Conservation (phyloP, 2,113 vertebrate species). For the Kryptolebias marmoratus region DNA sequence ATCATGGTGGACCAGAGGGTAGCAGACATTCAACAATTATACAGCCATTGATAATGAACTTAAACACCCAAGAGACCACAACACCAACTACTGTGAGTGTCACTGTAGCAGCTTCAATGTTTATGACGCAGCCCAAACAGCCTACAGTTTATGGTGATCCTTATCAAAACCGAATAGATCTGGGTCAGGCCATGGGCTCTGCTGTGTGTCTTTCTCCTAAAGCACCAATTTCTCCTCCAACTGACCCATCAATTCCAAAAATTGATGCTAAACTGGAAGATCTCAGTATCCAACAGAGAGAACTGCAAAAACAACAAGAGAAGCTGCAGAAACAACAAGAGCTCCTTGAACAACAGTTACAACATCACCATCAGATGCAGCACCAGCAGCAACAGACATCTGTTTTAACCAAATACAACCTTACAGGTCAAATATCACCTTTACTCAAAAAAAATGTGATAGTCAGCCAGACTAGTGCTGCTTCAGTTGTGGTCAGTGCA, state of each 20-base stretch:
- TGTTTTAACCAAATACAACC: slow-evolving; percentile 85
- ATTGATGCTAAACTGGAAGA: slow-evolving; percentile 88
- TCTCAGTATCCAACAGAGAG: slow-evolving; percentile 78
- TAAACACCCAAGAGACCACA: slow-evolving; percentile 91
- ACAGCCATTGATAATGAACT: slow-evolving; percentile 95
- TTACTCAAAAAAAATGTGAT: slow-evolving; percentile 87
- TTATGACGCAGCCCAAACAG: slow-evolving; percentile 90
- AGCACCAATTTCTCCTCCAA: slow-evolving; percentile 75
- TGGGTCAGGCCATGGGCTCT: slow-evolving; percentile 90
- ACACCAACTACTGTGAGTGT: slow-evolving; percentile 89
- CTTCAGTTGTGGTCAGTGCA: slow-evolving; percentile 76
- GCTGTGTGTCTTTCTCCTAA: slow-evolving; percentile 90
- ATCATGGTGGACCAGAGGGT: slow-evolving; percentile 87
- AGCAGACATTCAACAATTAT: slow-evolving; percentile 90
- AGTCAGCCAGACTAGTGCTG: slow-evolving; percentile 83
- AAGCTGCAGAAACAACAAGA: slow-evolving; percentile 82
- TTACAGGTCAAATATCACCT: slow-evolving; percentile 82
- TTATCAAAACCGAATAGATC: slow-evolving; percentile 90
- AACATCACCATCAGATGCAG: slow-evolving; percentile 81
- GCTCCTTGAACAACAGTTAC: slow-evolving; percentile 82
- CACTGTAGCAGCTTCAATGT: slow-evolving; percentile 92
- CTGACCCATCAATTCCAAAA: slow-evolving; percentile 76
- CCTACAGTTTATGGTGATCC: slow-evolving; percentile 92
- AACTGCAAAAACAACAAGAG: slow-evolving; percentile 81
- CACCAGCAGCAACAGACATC: slow-evolving; percentile 78